phyloP scores from a whole-genome alignment of 2,888 invertebrate genomes.

The Anthrax anthrax region DNA sequence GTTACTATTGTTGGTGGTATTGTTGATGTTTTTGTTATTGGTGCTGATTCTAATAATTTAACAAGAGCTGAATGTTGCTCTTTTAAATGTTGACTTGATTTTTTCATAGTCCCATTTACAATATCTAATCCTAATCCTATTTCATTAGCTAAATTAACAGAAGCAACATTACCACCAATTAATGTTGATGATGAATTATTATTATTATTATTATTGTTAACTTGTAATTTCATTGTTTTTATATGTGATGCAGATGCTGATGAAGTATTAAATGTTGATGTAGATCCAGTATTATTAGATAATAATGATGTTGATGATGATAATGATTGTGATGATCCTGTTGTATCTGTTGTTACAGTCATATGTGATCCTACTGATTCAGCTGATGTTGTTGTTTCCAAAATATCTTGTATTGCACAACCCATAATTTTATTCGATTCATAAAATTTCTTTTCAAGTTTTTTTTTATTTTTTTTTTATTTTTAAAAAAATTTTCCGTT shows the following conservation, averaged over 20 bases:
- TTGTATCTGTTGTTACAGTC: constrained; percentile 11
- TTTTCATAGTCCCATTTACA: constrained; percentile 8
- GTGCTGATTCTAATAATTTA: constrained; percentile 45
- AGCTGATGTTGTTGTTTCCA: constrained; percentile 14
- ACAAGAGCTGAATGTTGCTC: constrained; percentile 49
- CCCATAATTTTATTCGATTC: constrained; percentile 22
- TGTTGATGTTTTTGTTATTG: constrained; percentile 19
- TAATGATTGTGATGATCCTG: constrained; percentile 3
- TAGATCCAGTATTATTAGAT: neutral
- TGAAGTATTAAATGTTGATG: too few species aligned
- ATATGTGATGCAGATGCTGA: too few species aligned
- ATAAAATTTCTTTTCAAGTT: neutral
- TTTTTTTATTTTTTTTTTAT: neutral
- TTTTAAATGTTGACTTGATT: constrained; percentile 37
- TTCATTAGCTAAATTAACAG: too few species aligned
- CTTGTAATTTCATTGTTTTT: too few species aligned
- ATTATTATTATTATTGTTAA: neutral
- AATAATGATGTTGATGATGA: neutral
- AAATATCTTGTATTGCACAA: constrained; percentile 33
- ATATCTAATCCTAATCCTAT: too few species aligned
- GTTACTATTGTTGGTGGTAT: constrained; percentile 7
- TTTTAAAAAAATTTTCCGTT: neutral
- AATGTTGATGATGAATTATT: too few species aligned
- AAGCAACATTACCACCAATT: too few species aligned
- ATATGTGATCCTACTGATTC: constrained; percentile 12